phyloP scores from a whole-genome alignment of 2,797 vertebrate genomes.

The Pseudopleuronectes americanus region DNA sequence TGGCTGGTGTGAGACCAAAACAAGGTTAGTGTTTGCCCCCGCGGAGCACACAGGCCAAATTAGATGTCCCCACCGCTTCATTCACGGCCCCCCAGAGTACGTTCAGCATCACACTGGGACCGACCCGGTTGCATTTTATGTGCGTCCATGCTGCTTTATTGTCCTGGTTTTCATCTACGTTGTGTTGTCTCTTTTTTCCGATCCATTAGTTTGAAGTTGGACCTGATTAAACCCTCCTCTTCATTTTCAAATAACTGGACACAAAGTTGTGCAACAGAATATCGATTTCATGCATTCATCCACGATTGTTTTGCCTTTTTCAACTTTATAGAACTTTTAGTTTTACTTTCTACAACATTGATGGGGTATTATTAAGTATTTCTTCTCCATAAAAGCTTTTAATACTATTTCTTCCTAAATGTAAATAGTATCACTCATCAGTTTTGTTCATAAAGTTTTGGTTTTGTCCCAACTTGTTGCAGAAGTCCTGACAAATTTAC shows the following conservation, averaged over 20 bases:
- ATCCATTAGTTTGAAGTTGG: not conserved
- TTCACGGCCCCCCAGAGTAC: not conserved
- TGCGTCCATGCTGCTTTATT: not conserved
- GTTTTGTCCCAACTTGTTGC: not conserved
- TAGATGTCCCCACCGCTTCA: slow-evolving; percentile 9
- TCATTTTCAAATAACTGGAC: no score
- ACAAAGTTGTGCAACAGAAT: no score
- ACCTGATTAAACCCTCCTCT: no score
- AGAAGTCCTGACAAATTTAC: not conserved
- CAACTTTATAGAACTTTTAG: no score
- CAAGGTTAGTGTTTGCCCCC: not conserved
- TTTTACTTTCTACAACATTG: no score
- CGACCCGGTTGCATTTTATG: not conserved
- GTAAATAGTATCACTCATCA: no score
- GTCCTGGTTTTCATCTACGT: not conserved
- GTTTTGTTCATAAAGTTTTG: not conserved
- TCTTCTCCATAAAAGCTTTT: no score
- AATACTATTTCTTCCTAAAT: no score
- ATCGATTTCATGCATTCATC: no score
- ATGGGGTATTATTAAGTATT: no score
- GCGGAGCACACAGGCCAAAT: slow-evolving; percentile 3
- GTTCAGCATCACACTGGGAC: slow-evolving; percentile 4
- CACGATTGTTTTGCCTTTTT: no score
- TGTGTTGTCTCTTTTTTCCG: not conserved
- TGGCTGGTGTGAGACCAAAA: slow-evolving; percentile 8